phyloP scores from a whole-genome alignment of 2,113 vertebrate species.

The Chionis minor region DNA sequence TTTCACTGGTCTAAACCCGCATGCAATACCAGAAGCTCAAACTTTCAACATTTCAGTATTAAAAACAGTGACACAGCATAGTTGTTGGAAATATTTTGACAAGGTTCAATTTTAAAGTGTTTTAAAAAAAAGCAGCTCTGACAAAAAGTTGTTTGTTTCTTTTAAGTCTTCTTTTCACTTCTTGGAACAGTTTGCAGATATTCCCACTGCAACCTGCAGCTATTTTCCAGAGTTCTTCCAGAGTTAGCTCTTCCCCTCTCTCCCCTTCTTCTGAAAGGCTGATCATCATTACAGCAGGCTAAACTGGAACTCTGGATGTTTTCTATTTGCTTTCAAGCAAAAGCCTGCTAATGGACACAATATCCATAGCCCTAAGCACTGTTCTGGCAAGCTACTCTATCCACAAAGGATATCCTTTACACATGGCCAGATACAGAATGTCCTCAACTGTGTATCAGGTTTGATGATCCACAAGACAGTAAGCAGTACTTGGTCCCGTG shows the following conservation, averaged over 20 bases:
- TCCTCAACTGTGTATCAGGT: neutral
- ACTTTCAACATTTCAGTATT: fast-evolving
- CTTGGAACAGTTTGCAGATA: neutral
- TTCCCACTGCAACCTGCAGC: neutral
- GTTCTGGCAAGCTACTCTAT: neutral
- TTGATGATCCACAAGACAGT: neutral
- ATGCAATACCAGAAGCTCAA: neutral
- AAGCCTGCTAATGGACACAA: neutral
- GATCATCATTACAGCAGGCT: neutral
- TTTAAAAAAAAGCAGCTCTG: neutral
- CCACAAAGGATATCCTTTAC: neutral
- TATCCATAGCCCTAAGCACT: neutral
- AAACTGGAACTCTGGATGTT: neutral
- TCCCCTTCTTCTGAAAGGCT: neutral
- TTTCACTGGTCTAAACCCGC: neutral
- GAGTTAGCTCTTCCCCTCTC: neutral
- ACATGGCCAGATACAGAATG: neutral
- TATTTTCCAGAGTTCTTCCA: neutral
- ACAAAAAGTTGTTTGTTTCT: neutral
- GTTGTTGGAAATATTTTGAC: neutral
- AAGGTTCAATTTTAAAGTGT: neutral
- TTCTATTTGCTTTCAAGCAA: neutral
- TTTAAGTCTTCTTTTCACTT: neutral
- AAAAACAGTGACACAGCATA: neutral
- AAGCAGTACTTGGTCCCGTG: neutral